These are phyloP conservation scores for Chelonus formosanus DNA, from an alignment of 2,888 invertebrate species.

Conservation along the genomic window DNA sequence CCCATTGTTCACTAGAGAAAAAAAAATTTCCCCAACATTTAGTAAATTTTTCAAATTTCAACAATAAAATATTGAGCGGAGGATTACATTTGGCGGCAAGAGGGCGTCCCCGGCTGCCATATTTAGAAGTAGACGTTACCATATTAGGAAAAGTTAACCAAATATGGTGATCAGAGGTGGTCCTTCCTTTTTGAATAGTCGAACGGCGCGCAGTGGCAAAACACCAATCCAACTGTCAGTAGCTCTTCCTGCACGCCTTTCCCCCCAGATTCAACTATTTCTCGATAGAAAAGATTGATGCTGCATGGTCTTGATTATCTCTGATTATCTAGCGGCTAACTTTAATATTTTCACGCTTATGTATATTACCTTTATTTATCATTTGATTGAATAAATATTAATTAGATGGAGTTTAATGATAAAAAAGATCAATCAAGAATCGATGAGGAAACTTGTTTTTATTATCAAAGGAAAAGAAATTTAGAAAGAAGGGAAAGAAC, in stretches of 20 bases:
- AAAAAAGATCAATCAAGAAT: too few species aligned
- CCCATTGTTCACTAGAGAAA: neutral
- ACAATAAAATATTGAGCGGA: slow-evolving; percentile 42
- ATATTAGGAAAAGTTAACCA: slow-evolving; percentile 83
- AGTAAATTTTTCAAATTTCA: slow-evolving; percentile 12
- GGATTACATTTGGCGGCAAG: slow-evolving; percentile 66
- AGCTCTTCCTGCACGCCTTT: slow-evolving; percentile 61
- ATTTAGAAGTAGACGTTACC: slow-evolving; percentile 83
- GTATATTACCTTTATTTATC: too few species aligned
- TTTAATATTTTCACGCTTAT: too few species aligned
- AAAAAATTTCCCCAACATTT: slow-evolving; percentile 10
- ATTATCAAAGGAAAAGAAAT: too few species aligned
- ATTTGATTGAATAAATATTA: too few species aligned
- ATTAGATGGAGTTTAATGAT: too few species aligned
- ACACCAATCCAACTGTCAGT: slow-evolving; percentile 64
- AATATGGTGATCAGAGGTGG: slow-evolving; percentile 83
- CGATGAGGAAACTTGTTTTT: too few species aligned
- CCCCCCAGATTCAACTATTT: slow-evolving; percentile 39
- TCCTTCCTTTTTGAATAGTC: slow-evolving; percentile 68
- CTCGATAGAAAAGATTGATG: neutral
- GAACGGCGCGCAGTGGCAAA: slow-evolving; percentile 58
- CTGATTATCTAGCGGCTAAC: too few species aligned
- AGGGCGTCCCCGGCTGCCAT: slow-evolving; percentile 79
- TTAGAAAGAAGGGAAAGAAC: too few species aligned
- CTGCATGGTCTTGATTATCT: neutral